A percentile compares a stretch with the other conserved stretches of the same genome.
These are phyloP conservation scores for Tachystola acroxantha DNA, from an alignment of 2,888 invertebrate genomes.

Conservation along the genomic window DNA sequence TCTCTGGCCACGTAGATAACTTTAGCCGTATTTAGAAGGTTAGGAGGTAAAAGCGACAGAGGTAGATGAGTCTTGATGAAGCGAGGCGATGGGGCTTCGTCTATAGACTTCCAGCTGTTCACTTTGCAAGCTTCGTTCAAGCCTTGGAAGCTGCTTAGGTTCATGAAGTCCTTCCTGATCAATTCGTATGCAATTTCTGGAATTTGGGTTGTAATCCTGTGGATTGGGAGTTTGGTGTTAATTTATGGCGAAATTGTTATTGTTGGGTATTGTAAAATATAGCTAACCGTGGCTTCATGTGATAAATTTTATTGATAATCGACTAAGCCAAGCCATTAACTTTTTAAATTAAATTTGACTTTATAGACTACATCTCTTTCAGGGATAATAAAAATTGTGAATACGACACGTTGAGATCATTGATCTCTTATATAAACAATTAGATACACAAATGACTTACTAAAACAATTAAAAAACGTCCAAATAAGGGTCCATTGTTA, in stretches of 20 bases:
- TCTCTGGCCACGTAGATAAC: constrained; percentile 85
- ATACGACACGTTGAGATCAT: no score
- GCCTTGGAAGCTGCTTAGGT: constrained; percentile 61
- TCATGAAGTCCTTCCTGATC: constrained; percentile 61
- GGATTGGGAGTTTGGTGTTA: constrained; percentile 12
- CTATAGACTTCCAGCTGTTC: constrained; percentile 54
- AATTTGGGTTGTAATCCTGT: constrained; percentile 48
- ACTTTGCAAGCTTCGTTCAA: constrained; percentile 43
- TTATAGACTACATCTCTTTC: no score
- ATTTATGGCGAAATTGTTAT: background rate
- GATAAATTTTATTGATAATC: no score
- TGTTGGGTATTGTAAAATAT: no score
- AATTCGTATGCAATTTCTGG: constrained; percentile 59
- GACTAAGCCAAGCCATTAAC: no score
- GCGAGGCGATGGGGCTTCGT: constrained; percentile 65
- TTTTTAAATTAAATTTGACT: no score
- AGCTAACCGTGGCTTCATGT: no score
- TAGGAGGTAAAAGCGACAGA: constrained; percentile 76
- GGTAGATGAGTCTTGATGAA: constrained; percentile 83
- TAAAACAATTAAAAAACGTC: no score
- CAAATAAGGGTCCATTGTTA: no score
- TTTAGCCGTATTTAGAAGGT: constrained; percentile 62
- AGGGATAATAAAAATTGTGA: no score
- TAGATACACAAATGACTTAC: no score
- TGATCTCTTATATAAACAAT: no score